Percentiles rank a stretch among this genome's conserved stretches.
Evolutionary conservation across 2,797 vertebrate species (phyloP).

Genomic region (Linurgus olivaceus): DNA sequence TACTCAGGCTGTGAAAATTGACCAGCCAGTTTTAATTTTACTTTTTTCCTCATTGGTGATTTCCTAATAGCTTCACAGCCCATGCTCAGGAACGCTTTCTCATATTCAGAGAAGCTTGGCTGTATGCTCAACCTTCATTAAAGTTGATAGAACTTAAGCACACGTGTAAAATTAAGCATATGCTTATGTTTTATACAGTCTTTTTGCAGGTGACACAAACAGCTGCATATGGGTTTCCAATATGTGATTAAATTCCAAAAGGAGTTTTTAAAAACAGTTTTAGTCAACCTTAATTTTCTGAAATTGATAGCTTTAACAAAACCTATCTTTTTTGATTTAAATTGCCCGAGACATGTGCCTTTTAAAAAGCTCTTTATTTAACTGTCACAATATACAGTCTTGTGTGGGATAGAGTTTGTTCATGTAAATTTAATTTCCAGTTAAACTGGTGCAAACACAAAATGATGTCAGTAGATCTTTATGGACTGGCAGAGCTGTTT

Average conservation of each 20-base stretch:
- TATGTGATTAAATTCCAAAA: conserved; percentile 60
- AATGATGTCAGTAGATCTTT: background rate
- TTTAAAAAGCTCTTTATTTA: conserved; percentile 65
- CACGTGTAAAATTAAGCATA: conserved; percentile 47
- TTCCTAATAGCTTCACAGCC: background rate
- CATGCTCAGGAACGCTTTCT: background rate
- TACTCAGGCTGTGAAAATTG: conserved; percentile 6
- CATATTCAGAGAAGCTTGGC: background rate
- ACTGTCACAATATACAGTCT: conserved; percentile 59
- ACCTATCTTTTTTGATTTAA: conserved; percentile 68
- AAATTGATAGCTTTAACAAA: conserved; percentile 69
- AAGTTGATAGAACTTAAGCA: conserved; percentile 40
- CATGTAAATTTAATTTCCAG: conserved; percentile 59
- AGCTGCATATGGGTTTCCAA: conserved; percentile 50
- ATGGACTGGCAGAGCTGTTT: background rate
- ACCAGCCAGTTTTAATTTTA: background rate
- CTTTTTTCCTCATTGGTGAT: background rate
- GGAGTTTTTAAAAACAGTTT: conserved; percentile 58
- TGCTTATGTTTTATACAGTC: conserved; percentile 23
- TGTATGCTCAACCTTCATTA: conserved; percentile 26
- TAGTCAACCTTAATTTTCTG: conserved; percentile 67
- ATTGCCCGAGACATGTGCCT: conserved; percentile 51
- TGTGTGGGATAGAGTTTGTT: conserved; percentile 51
- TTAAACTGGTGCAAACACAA: conserved; percentile 39
- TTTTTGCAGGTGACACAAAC: conserved; percentile 57